phyloP scores from a whole-genome alignment of 2,113 vertebrate species.

The Oryzias celebensis region DNA sequence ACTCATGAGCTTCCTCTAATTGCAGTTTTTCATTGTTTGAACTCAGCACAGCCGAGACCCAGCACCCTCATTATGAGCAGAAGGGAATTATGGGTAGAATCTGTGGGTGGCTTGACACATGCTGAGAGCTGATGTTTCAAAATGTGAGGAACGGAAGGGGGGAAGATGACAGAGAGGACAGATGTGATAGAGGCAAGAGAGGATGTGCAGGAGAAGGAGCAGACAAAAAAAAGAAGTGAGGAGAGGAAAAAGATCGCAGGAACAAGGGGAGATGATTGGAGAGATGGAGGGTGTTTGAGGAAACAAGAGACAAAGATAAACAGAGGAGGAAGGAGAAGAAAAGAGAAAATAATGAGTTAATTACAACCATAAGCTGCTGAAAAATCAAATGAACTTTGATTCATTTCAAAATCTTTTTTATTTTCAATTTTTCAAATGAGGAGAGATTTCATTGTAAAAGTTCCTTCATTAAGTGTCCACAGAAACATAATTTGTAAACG shows the following conservation, averaged over 20 bases:
- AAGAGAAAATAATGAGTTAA: neutral
- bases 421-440: too few species aligned
- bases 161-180: conserved; percentile 30
- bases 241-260: neutral
- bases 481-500: too few species aligned
- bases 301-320: conserved; percentile 14
- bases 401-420: too few species aligned
- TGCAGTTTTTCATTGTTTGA: conserved; percentile 49
- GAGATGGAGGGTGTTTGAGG: conserved; percentile 29
- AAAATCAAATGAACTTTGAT: too few species aligned
- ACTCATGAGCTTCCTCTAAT: conserved; percentile 45
- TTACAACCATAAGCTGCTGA: too few species aligned
- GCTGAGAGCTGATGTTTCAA: conserved; percentile 55
- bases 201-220: neutral
- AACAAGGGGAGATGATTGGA: neutral
- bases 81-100: conserved; percentile 52
- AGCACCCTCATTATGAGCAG: conserved; percentile 52
- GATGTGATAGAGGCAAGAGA: neutral
- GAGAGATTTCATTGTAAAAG: too few species aligned
- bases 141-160: conserved; percentile 33
- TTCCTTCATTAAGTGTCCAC: too few species aligned
- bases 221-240: neutral
- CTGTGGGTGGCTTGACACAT: conserved; percentile 43
- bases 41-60: conserved; percentile 30
- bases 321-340: neutral